Evolutionary conservation across 2,888 invertebrate species (phyloP).

Genomic region (Chrysopilus asiliformis): DNA sequence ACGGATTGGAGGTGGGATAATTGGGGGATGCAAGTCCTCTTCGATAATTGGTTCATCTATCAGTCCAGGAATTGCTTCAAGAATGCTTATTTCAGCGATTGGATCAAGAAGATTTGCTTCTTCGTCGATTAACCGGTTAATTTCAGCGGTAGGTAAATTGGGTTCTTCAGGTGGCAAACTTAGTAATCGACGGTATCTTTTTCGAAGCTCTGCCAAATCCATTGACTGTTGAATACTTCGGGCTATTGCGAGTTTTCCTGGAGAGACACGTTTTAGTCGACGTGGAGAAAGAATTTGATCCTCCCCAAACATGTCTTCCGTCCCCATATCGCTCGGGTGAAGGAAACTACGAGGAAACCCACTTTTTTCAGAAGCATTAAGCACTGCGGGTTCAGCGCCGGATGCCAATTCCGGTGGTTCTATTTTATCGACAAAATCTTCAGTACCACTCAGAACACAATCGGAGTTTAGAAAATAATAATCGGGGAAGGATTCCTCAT

Average conservation of each 20-base stretch:
- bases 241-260: background rate
- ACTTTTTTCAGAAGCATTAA: background rate
- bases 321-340: background rate
- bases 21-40: background rate
- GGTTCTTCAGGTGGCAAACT: conserved; percentile 2
- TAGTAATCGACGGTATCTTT: background rate
- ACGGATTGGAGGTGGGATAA: background rate
- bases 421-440: conserved; percentile 3
- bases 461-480: conserved; percentile 1
- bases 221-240: conserved; percentile 2
- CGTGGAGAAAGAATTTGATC: conserved; percentile 1
- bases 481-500: conserved; percentile 3
- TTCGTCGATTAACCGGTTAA: background rate
- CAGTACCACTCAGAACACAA: background rate
- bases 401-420: conserved; percentile 1
- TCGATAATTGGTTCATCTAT: conserved; percentile 7
- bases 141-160: background rate
- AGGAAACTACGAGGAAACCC: background rate
- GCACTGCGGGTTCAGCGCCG: background rate
- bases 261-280: background rate
- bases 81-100: background rate
- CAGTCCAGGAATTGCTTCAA: conserved; percentile 3
- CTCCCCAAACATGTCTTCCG: conserved; percentile 5
- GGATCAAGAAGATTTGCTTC: background rate
- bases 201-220: background rate